A percentile compares a stretch with the other conserved stretches of the same genome.
Conservation (phyloP, 2,113 vertebrate species). For the Zosterops hypoxanthus region DNA sequence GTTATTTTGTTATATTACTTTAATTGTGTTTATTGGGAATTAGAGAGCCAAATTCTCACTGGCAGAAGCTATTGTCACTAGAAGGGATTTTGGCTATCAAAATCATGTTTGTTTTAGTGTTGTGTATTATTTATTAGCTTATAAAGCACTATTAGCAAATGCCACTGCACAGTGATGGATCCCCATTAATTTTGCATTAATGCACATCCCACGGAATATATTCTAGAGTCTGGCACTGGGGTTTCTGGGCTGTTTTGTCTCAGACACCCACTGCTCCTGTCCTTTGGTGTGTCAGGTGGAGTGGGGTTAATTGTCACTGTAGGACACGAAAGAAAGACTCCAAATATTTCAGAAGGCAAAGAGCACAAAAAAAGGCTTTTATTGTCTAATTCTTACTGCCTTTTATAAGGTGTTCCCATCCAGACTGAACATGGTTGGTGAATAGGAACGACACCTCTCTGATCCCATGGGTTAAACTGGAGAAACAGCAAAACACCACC, state of each 20-base stretch:
- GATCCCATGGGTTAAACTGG: no score
- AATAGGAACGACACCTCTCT: no score
- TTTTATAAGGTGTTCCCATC: no score
- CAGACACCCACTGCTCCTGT: background rate
- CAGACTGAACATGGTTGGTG: no score
- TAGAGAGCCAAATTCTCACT: background rate
- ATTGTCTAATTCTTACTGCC: no score
- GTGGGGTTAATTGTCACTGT: background rate
- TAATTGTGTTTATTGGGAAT: background rate
- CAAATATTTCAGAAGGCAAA: no score
- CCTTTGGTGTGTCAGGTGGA: background rate
- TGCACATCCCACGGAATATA: background rate
- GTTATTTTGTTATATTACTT: background rate
- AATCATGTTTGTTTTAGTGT: background rate
- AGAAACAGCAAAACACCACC: no score
- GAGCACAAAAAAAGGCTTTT: no score
- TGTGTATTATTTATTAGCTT: background rate
- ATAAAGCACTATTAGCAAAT: background rate
- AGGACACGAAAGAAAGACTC: no score
- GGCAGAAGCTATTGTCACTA: background rate
- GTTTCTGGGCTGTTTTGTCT: background rate
- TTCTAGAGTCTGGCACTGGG: background rate
- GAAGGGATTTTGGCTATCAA: background rate
- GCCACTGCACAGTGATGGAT: background rate
- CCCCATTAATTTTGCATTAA: constrained; percentile 22